Evolutionary conservation across 2,888 invertebrate genomes (phyloP).

Genomic region (Drosophila helvetica): DNA sequence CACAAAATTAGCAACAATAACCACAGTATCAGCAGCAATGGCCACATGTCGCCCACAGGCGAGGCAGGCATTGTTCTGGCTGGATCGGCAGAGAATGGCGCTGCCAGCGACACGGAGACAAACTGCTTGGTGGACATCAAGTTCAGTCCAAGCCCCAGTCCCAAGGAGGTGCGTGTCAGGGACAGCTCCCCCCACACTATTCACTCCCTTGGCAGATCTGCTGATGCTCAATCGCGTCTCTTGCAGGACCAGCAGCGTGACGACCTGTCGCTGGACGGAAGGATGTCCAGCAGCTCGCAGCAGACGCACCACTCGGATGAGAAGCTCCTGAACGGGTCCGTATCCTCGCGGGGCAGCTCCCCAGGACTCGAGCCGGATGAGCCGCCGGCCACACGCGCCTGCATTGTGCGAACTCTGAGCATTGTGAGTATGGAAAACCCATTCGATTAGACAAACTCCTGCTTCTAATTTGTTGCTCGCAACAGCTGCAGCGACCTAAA

Average conservation of each 20-base stretch:
- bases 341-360: slow-evolving; percentile 83
- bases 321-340: slow-evolving; percentile 80
- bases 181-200: too few species aligned
- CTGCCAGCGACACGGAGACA: slow-evolving; percentile 76
- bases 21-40: slow-evolving; percentile 57
- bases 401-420: slow-evolving; percentile 83
- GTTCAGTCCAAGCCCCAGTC: slow-evolving; percentile 80
- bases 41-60: slow-evolving; percentile 58
- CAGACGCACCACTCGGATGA: slow-evolving; percentile 80
- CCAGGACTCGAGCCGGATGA: slow-evolving; percentile 81
- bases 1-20: slow-evolving; percentile 74
- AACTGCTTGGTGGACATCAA: slow-evolving; percentile 80
- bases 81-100: slow-evolving; percentile 48
- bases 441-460: not conserved
- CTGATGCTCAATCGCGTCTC: not conserved
- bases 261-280: slow-evolving; percentile 81
- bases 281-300: slow-evolving; percentile 79
- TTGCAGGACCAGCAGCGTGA: slow-evolving; percentile 80
- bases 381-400: slow-evolving; percentile 74
- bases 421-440: slow-evolving; percentile 81
- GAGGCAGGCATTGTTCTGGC: slow-evolving; percentile 24
- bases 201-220: too few species aligned
- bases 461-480: not conserved
- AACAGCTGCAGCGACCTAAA: not conserved
- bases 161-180: slow-evolving; percentile 78